A percentile compares a stretch with the other conserved stretches of the same genome.
phyloP scores from a whole-genome alignment of 2,888 invertebrate genomes.

The Marronus borbonicus region DNA sequence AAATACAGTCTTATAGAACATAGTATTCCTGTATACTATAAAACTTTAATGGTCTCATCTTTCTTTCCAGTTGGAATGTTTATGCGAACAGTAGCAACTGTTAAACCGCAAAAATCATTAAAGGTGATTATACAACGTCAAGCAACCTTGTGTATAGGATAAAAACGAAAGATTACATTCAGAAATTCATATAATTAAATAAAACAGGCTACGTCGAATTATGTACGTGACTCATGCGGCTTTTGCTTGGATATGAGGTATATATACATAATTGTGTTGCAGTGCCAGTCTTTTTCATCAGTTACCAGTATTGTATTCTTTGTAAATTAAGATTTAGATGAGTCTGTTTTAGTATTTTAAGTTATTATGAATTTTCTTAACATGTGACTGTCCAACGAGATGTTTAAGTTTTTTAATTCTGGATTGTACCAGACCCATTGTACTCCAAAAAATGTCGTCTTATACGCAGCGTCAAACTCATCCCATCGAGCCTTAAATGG shows the following conservation, averaged over 20 bases:
- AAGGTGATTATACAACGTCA: constrained; percentile 30
- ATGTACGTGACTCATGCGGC: constrained; percentile 11
- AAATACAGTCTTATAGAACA: not conserved
- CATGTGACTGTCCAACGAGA: too few relatives aligned
- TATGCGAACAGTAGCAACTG: constrained; percentile 21
- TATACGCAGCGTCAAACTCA: too few relatives aligned
- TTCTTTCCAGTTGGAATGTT: constrained; percentile 11
- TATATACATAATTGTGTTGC: too few relatives aligned
- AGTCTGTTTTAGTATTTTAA: too few relatives aligned
- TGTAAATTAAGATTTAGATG: too few relatives aligned
- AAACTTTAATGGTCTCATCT: constrained; percentile 12
- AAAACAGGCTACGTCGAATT: constrained; percentile 19
- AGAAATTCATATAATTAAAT: constrained; percentile 30
- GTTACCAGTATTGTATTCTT: not conserved
- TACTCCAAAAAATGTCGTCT: too few relatives aligned
- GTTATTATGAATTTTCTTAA: too few relatives aligned
- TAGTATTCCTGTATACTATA: not conserved
- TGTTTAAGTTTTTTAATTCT: too few relatives aligned
- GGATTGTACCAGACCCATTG: too few relatives aligned
- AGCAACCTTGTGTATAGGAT: not conserved
- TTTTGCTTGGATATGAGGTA: not conserved
- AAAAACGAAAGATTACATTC: constrained; percentile 19
- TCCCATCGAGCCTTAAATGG: too few relatives aligned
- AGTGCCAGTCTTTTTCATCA: not conserved
- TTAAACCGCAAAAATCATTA: constrained; percentile 36